These are phyloP conservation scores for Matsumurasca onukii DNA, from an alignment of 1,140 invertebrate genomes.

Conservation along the genomic window DNA sequence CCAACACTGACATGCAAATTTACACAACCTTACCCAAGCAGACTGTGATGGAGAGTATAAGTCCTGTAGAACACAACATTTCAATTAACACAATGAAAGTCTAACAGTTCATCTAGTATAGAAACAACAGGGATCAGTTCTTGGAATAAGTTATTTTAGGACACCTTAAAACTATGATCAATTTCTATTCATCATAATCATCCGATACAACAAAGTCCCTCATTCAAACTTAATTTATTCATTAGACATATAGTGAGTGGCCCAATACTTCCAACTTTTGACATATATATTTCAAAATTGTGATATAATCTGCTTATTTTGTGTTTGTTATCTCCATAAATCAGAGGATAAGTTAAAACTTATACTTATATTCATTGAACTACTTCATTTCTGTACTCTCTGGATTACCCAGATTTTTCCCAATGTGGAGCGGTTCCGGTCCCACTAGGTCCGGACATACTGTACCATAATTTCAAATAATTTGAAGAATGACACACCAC, in stretches of 20 bases:
- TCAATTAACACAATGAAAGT: not conserved
- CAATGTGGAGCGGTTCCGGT: not conserved
- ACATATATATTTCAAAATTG: not conserved
- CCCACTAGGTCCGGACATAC: not conserved
- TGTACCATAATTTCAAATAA: not conserved
- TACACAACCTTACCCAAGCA: slow-evolving; percentile 18
- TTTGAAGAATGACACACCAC: not conserved
- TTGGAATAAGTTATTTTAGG: not conserved
- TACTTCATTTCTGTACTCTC: not conserved
- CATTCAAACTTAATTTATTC: not conserved
- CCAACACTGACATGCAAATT: too few species aligned
- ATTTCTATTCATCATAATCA: not conserved
- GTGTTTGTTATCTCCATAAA: not conserved
- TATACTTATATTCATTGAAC: not conserved
- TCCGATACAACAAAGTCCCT: not conserved
- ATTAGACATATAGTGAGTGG: not conserved
- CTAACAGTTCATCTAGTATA: not conserved
- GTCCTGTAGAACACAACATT: slow-evolving; percentile 7
- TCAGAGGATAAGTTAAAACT: not conserved
- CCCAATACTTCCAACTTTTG: not conserved
- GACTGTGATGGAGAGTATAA: slow-evolving; percentile 6
- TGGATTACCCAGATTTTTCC: not conserved
- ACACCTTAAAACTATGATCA: not conserved
- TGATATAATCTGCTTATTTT: not conserved
- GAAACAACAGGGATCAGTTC: not conserved